Conservation (phyloP, 2,113 vertebrate genomes). For the Suricata suricatta region DNA sequence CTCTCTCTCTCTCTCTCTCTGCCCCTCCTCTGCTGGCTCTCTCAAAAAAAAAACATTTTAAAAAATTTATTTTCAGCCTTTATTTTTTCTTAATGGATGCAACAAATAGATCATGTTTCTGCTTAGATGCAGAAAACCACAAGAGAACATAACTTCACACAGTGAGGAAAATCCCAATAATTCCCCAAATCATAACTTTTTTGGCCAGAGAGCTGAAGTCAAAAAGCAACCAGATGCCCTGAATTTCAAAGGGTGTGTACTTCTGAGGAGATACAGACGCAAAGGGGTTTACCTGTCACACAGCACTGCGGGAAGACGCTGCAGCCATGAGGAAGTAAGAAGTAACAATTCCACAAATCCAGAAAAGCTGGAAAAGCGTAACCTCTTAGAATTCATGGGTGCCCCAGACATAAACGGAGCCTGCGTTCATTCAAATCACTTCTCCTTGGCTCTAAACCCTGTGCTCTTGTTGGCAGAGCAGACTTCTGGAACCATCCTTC, state of each 20-base stretch:
- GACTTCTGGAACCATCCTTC: fast-evolving
- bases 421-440: not conserved
- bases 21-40: no score
- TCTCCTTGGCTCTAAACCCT: not conserved
- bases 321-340: not conserved
- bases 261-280: not conserved
- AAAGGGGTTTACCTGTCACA: not conserved
- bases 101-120: not conserved
- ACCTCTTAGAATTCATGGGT: not conserved
- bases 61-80: not conserved
- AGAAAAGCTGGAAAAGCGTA: not conserved
- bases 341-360: not conserved
- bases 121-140: not conserved
- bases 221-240: not conserved
- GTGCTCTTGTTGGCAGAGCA: not conserved
- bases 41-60: no score
- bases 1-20: no score
- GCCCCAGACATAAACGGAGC: not conserved
- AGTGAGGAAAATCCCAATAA: not conserved
- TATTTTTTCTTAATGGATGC: not conserved
- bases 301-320: not conserved
- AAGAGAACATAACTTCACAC: not conserved
- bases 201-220: not conserved
- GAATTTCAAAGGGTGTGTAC: not conserved
- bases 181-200: not conserved